These are phyloP conservation scores for Diplosoma virens DNA, from an alignment of 23 tunicate genomes.

Conservation along the genomic window DNA sequence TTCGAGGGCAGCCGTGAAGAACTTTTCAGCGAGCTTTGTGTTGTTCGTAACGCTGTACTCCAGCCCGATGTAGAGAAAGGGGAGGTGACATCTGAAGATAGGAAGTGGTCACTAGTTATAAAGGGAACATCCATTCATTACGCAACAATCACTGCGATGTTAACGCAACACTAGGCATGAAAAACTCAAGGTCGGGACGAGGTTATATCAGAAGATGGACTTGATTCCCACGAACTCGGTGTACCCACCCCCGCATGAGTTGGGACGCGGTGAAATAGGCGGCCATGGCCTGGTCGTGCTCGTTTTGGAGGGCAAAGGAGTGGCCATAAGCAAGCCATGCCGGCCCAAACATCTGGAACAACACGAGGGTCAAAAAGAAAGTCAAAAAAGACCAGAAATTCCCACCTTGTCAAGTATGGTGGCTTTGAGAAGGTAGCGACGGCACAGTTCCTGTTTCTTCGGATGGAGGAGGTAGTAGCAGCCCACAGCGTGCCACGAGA, in stretches of 20 bases:
- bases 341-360: constrained; percentile 78
- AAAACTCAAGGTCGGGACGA: too few relatives aligned
- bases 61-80: constrained; percentile 86
- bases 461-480: constrained; percentile 84
- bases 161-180: too few relatives aligned
- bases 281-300: constrained; percentile 98
- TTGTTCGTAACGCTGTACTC: constrained; percentile 97
- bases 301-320: constrained; percentile 86
- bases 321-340: constrained; percentile 94
- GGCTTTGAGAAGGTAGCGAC: constrained; percentile 72
- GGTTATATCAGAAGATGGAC: too few relatives aligned
- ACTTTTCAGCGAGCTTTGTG: constrained; percentile 81
- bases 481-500: constrained; percentile 94
- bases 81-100: constrained; percentile 71
- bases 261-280: constrained; percentile 85
- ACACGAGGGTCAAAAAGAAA: neutral
- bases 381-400: too few relatives aligned
- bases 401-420: constrained; percentile 79
- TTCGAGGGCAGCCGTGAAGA: constrained; percentile 61
- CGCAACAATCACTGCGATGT: too few relatives aligned
- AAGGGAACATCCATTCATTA: neutral
- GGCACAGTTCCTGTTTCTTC: constrained; percentile 71
- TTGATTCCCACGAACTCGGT: too few relatives aligned
- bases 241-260: constrained; percentile 76
- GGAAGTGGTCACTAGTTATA: neutral